phyloP scores from a whole-genome alignment of 2,113 vertebrate genomes.

The Entomyzon cyanotis region DNA sequence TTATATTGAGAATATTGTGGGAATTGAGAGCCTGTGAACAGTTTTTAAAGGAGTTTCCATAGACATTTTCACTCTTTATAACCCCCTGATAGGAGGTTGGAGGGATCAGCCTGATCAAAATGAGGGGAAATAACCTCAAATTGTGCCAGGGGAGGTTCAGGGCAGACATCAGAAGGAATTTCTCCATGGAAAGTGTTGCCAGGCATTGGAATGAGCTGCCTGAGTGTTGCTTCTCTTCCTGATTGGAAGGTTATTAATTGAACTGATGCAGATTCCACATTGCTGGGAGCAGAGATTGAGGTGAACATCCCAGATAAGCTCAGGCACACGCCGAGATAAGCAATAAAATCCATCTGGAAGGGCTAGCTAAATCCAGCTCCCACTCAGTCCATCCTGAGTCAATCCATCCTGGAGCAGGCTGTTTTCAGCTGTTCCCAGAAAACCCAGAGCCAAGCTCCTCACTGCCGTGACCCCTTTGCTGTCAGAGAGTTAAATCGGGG shows the following conservation, averaged over 20 bases:
- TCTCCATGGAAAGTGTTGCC: fast-evolving
- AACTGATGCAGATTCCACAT: background rate
- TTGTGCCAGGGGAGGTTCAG: background rate
- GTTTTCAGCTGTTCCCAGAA: background rate
- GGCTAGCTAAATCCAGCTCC: background rate
- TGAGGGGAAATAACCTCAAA: background rate
- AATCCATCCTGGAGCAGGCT: background rate
- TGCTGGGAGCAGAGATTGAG: background rate
- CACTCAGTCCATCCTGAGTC: background rate
- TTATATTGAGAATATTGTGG: background rate
- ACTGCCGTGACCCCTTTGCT: background rate
- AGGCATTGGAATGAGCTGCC: background rate
- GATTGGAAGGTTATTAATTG: background rate
- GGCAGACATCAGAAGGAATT: background rate
- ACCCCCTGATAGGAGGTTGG: background rate
- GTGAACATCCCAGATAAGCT: constrained; percentile 15
- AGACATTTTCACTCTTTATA: background rate
- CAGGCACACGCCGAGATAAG: background rate
- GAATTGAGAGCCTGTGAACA: background rate
- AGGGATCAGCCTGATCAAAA: background rate
- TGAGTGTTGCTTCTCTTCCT: background rate
- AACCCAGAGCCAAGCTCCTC: background rate
- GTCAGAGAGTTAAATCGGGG: background rate
- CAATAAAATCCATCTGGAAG: background rate
- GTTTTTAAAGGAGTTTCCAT: background rate